These are phyloP conservation scores for Aphidius gifuensis DNA, from an alignment of 1,140 invertebrate genomes.

Conservation along the genomic window DNA sequence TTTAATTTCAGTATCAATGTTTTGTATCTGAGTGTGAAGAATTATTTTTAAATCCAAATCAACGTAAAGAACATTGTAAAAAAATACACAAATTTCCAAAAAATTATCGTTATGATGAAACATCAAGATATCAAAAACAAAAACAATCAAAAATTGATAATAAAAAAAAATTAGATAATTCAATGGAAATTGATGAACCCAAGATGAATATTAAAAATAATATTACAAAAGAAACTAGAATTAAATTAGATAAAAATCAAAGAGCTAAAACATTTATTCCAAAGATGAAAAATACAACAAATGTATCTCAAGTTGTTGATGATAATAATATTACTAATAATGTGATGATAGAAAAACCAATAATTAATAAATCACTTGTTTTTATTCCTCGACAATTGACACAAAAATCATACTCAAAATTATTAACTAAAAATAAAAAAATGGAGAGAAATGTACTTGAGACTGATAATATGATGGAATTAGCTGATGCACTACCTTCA, in stretches of 20 bases:
- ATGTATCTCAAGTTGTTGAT: neutral
- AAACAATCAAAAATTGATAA: constrained; percentile 12
- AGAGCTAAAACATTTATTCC: constrained; percentile 36
- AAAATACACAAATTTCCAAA: constrained; percentile 63
- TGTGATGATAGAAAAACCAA: constrained; percentile 14
- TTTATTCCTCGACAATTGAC: constrained; percentile 47
- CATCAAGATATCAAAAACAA: constrained; percentile 27
- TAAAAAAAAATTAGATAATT: constrained; percentile 9
- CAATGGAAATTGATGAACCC: constrained; percentile 33
- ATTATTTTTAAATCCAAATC: constrained; percentile 56
- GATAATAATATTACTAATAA: neutral
- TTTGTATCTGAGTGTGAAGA: constrained; percentile 63
- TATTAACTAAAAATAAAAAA: constrained; percentile 34
- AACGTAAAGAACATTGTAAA: constrained; percentile 63
- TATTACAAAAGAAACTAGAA: constrained; percentile 13
- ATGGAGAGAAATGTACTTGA: constrained; percentile 38
- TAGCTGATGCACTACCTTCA: constrained; percentile 37
- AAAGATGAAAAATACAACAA: neutral
- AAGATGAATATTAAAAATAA: neutral
- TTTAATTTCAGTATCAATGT: constrained; percentile 61
- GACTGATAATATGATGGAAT: constrained; percentile 41
- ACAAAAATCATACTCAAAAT: constrained; percentile 40
- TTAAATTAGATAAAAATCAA: constrained; percentile 36
- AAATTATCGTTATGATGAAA: constrained; percentile 61
- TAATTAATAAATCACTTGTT: constrained; percentile 28